These are phyloP conservation scores for Micromys minutus DNA, from an alignment of 2,113 vertebrate species.

Conservation along the genomic window DNA sequence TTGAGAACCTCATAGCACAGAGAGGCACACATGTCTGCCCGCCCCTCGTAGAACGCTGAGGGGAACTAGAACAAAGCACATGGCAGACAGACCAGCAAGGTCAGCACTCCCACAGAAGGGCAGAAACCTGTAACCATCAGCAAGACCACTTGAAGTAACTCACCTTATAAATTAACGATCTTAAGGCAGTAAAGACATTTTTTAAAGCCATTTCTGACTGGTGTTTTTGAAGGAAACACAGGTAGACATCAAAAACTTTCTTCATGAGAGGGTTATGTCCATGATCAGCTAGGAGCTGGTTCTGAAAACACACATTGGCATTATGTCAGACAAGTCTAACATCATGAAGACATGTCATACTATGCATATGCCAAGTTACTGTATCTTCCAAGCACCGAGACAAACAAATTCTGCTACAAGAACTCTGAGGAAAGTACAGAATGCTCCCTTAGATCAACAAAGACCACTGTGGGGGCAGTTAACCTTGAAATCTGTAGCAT, in stretches of 20 bases:
- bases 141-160: neutral
- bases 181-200: constrained; percentile 95
- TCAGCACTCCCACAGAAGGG: neutral
- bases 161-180: constrained; percentile 97
- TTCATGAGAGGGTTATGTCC: constrained; percentile 99
- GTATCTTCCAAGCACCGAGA: neutral
- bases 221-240: constrained; percentile 97
- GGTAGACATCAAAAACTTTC: constrained; percentile 97
- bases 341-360: neutral
- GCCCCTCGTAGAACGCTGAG: constrained; percentile 96
- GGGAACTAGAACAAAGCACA: constrained; percentile 89
- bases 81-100: neutral
- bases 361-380: neutral
- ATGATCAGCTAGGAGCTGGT: constrained; percentile 94
- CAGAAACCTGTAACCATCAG: neutral
- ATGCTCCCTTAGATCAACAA: neutral
- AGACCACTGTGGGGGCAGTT: neutral
- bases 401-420: neutral
- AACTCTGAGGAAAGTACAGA: neutral
- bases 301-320: constrained; percentile 84
- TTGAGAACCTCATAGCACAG: constrained; percentile 99
- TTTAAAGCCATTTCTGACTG: constrained; percentile 97
- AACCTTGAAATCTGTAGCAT: neutral
- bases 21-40: constrained; percentile 97
- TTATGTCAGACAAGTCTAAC: neutral